Evolutionary conservation across 2,888 invertebrate genomes (phyloP), one percentile per base, ranked within the genome.

Genomic region (Crepidodera aurea): DNA sequence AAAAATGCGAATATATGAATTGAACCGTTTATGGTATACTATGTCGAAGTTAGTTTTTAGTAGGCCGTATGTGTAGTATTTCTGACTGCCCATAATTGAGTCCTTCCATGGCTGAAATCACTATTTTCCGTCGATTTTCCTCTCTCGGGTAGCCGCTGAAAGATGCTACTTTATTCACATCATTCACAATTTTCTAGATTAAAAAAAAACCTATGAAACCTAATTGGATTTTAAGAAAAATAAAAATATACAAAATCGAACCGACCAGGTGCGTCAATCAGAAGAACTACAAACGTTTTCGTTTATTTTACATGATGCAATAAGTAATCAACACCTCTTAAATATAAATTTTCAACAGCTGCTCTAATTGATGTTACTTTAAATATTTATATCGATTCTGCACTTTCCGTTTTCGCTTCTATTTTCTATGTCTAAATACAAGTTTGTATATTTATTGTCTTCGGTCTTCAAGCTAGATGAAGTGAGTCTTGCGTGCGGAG

Each of bases 381-480:
- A 51, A 51, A 51, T 37, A 51, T 51, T 51, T 51, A 37, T 27
- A 37, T 32, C 10, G 37, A 19, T 22, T 51, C 51, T 37, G 51
- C 22, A 37, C 18, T 51, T 37, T 18, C 37, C 32, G n/a, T 22
- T 51, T 37, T 18, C 37, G 4, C n/a, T 32, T 50, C 32, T 50
- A 25, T 32, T 32, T 32, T 27, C 34, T 51, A 51, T 18, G 16
- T 51, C 16, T 34, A 34, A 34, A 51, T 19, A 51, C n/a, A 18
- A 34, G 48, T 34, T 29, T 16, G 19, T 22, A 18, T 10, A 19
- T 42, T 42, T 22, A 22, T 22, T 22, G 3, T 22, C 6, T 34
- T 34, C 10, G 8, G n/a, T 34, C 34, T n/a, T 2, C n/a, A n/a
- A 34, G 34, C 34, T 29, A 29, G 15, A 8, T 29, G 16, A 27